phyloP scores from a whole-genome alignment of 2,888 invertebrate species.

The Parthenolecanium corni region DNA sequence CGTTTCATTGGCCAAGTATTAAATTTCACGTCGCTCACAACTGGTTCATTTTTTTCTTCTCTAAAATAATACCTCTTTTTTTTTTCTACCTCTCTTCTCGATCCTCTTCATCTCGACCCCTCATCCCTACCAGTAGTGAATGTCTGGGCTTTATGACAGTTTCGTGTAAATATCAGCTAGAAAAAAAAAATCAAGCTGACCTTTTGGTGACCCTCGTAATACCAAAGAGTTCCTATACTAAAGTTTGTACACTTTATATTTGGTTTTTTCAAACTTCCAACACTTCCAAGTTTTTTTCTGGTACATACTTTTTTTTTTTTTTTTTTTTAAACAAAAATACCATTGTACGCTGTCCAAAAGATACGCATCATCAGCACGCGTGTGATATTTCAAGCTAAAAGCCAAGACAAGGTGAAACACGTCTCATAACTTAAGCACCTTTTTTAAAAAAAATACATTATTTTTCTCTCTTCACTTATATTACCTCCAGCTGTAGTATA shows the following conservation, averaged over 20 bases:
- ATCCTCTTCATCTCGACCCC: not conserved
- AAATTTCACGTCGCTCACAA: not conserved
- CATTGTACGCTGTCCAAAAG: not conserved
- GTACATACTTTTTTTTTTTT: too few species aligned
- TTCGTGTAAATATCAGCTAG: not conserved
- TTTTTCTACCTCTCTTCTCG: not conserved
- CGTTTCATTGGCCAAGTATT: not conserved
- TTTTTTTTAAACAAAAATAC: not conserved
- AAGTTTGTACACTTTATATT: not conserved
- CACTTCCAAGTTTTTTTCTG: not conserved
- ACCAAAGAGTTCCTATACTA: not conserved
- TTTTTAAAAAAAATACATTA: too few species aligned
- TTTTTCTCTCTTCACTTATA: not conserved
- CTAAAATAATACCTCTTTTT: too few species aligned
- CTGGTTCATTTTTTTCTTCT: not conserved
- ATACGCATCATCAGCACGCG: not conserved
- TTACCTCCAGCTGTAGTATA: not conserved
- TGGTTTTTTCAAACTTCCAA: not conserved
- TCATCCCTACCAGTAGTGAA: not conserved
- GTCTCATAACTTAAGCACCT: not conserved
- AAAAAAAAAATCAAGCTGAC: not conserved
- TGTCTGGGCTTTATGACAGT: not conserved
- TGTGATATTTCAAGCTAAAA: not conserved
- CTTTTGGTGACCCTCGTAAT: not conserved
- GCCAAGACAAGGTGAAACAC: not conserved